These are phyloP conservation scores for Marmota flaviventris DNA, from an alignment of 2,113 vertebrate species.

Conservation along the genomic window DNA sequence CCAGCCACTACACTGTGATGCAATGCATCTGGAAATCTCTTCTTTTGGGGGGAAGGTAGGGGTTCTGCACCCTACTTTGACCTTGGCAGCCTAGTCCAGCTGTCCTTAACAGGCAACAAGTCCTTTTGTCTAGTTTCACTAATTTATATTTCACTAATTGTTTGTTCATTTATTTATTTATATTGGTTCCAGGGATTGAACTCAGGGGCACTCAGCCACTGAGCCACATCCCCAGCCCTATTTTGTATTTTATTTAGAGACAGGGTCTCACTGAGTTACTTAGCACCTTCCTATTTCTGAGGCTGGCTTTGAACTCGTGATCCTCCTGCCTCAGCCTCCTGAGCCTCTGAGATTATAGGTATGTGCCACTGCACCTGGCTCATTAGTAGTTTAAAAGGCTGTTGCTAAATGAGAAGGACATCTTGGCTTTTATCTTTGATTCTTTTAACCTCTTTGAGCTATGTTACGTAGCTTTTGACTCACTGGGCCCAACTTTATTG, in stretches of 20 bases:
- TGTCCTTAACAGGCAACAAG: accelerated
- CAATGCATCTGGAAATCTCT: not conserved
- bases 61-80: not conserved
- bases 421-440: not conserved
- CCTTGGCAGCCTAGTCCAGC: not conserved
- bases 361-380: too few relatives aligned
- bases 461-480: not conserved
- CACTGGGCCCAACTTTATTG: accelerated
- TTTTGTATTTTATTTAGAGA: too few relatives aligned
- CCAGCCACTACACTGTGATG: accelerated
- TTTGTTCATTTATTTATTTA: not conserved
- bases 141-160: not conserved
- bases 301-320: too few relatives aligned
- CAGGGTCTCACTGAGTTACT: too few relatives aligned
- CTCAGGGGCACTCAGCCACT: too few relatives aligned
- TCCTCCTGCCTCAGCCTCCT: too few relatives aligned
- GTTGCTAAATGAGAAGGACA: not conserved
- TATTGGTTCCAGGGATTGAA: too few relatives aligned
- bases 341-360: too few relatives aligned
- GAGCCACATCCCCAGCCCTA: too few relatives aligned
- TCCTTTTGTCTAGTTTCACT: not conserved
- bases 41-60: not conserved
- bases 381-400: not conserved
- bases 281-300: too few relatives aligned
- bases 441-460: not conserved